Percentiles rank a stretch among this genome's conserved stretches.
Evolutionary conservation across 2,888 invertebrate genomes (phyloP).

Genomic region (Eupithecia tripunctaria): DNA sequence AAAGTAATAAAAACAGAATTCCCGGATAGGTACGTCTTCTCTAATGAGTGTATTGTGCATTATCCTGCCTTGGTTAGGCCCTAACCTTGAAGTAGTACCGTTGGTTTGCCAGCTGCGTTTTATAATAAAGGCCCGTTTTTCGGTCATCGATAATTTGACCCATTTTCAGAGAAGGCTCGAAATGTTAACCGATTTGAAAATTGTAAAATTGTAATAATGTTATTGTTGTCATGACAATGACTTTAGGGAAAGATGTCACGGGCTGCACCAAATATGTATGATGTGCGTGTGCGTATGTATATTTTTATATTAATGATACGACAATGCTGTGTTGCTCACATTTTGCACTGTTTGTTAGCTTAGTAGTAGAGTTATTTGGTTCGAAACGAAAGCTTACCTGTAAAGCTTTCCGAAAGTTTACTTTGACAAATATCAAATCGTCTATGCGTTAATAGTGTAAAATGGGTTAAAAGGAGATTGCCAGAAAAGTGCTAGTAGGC

Average conservation of each 20-base stretch:
- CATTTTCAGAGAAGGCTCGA: not conserved
- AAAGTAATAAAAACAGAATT: no score
- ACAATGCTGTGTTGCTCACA: not conserved
- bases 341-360: not conserved
- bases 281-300: not conserved
- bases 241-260: not conserved
- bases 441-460: no score
- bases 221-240: not conserved
- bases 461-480: no score
- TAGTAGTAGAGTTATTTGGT: no score
- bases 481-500: no score
- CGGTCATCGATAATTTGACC: not conserved
- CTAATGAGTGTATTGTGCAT: not conserved
- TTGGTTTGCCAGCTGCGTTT: not conserved
- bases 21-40: no score
- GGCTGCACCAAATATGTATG: constrained; percentile 2
- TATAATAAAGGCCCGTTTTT: not conserved
- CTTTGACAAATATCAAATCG: no score
- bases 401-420: no score
- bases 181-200: not conserved
- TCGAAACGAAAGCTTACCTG: no score
- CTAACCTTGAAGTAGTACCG: not conserved
- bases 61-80: not conserved
- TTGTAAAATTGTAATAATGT: not conserved
- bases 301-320: not conserved